Evolutionary conservation across 2,888 invertebrate species (phyloP).

Genomic region (Agrotis exclamationis): DNA sequence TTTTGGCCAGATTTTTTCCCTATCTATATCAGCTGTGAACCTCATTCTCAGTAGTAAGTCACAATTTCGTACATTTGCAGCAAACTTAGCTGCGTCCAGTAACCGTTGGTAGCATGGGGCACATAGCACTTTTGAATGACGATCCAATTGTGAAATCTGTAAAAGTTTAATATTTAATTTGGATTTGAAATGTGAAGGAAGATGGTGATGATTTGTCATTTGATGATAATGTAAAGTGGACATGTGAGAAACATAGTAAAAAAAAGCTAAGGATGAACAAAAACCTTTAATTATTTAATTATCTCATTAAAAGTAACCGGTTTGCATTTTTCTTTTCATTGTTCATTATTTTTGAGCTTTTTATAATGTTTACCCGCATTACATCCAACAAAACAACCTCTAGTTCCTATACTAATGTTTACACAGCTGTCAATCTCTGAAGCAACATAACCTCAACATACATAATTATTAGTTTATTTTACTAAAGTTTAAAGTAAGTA

Average conservation of each 20-base stretch:
- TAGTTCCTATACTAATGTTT: constrained; percentile 1
- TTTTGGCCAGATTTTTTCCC: constrained; percentile 79
- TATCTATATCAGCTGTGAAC: constrained; percentile 43
- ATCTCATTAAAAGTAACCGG: not conserved
- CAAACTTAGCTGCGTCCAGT: constrained; percentile 76
- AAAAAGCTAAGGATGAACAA: too few relatives aligned
- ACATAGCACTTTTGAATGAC: constrained; percentile 82
- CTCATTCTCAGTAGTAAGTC: constrained; percentile 72
- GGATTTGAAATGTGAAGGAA: not conserved
- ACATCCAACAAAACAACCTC: not conserved
- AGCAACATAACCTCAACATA: not conserved
- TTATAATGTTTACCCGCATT: too few relatives aligned
- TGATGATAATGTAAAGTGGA: not conserved
- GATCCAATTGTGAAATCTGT: constrained; percentile 77
- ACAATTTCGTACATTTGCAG: constrained; percentile 70
- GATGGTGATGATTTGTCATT: too few relatives aligned
- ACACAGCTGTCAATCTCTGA: not conserved
- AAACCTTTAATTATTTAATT: not conserved
- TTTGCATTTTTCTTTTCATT: not conserved
- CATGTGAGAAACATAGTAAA: too few relatives aligned
- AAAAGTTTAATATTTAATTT: constrained; percentile 48
- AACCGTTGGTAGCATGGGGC: constrained; percentile 74
- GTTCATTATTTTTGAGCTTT: not conserved
- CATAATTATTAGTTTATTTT: too few relatives aligned
- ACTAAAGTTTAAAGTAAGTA: too few relatives aligned